Percentiles rank a stretch among this genome's conserved stretches.
Evolutionary conservation across 2,113 vertebrate genomes (phyloP).

Genomic region (Dicrurus megarhynchus): DNA sequence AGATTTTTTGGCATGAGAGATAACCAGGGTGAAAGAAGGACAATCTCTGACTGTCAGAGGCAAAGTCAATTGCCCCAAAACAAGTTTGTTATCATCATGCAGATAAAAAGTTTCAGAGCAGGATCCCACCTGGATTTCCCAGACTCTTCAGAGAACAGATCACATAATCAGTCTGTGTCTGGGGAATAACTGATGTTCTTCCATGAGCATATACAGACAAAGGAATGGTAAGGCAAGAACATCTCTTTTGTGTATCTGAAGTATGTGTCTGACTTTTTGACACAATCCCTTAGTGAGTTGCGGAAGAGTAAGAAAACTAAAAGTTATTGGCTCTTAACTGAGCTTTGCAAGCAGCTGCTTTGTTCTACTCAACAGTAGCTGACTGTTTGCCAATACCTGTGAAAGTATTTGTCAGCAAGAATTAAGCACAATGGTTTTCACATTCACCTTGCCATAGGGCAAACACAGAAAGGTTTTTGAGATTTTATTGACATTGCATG

Average conservation of each 20-base stretch:
- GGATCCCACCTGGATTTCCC: not conserved
- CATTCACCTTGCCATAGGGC: conserved; percentile 34
- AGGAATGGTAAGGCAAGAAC: not conserved
- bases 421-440: conserved; percentile 47
- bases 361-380: conserved; percentile 34
- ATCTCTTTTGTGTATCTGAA: not conserved
- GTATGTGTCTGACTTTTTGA: not conserved
- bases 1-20: not conserved
- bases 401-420: conserved; percentile 61
- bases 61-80: not conserved
- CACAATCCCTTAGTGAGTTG: not conserved
- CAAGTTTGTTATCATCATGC: not conserved
- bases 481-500: not conserved
- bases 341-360: conserved; percentile 6
- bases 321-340: conserved; percentile 39
- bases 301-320: conserved; percentile 33
- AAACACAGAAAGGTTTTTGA: conserved; percentile 11
- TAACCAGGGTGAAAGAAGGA: not conserved
- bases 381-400: conserved; percentile 58
- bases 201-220: not conserved
- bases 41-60: not conserved
- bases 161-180: not conserved
- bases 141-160: not conserved
- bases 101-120: not conserved
- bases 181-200: not conserved